phyloP scores from a whole-genome alignment of 2,797 vertebrate species.

The Melanotaenia maccullochi region DNA sequence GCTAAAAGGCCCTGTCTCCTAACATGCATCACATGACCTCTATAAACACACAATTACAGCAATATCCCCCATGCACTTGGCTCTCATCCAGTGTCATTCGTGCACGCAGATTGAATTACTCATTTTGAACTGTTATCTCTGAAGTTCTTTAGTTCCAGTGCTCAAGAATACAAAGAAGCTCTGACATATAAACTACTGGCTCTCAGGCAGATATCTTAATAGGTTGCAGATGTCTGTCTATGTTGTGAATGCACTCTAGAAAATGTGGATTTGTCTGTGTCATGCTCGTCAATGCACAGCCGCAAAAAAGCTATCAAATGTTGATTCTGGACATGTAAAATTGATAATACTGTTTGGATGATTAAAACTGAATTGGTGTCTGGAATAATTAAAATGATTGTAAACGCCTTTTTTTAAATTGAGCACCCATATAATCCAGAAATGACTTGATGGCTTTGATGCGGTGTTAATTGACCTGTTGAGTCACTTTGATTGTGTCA shows the following conservation, averaged over 20 bases:
- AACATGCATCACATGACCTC: conserved; percentile 45
- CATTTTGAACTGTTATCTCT: conserved; percentile 32
- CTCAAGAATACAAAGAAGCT: conserved; percentile 52
- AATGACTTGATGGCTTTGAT: conserved; percentile 74
- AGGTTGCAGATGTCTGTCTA: conserved; percentile 73
- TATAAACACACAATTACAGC: conserved; percentile 43
- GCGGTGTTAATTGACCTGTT: conserved; percentile 72
- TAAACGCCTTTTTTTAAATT: conserved; percentile 9
- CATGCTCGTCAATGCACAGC: conserved; percentile 73
- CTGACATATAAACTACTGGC: conserved; percentile 57
- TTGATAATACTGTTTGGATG: not conserved
- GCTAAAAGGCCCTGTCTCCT: conserved; percentile 50
- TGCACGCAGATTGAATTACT: conserved; percentile 27
- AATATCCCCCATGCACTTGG: conserved; percentile 23
- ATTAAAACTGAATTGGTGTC: conserved; percentile 34
- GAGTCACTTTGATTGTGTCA: conserved; percentile 73
- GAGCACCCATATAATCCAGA: conserved; percentile 53
- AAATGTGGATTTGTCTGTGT: conserved; percentile 78
- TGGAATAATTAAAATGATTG: conserved; percentile 19
- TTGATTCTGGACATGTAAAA: conserved; percentile 59
- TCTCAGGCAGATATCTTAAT: conserved; percentile 74
- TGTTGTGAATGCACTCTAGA: conserved; percentile 68
- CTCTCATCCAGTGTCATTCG: conserved; percentile 37
- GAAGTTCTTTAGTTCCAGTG: conserved; percentile 36
- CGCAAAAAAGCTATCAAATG: conserved; percentile 74